phyloP scores from a whole-genome alignment of 1,140 invertebrate genomes.

The Achroia grisella region DNA sequence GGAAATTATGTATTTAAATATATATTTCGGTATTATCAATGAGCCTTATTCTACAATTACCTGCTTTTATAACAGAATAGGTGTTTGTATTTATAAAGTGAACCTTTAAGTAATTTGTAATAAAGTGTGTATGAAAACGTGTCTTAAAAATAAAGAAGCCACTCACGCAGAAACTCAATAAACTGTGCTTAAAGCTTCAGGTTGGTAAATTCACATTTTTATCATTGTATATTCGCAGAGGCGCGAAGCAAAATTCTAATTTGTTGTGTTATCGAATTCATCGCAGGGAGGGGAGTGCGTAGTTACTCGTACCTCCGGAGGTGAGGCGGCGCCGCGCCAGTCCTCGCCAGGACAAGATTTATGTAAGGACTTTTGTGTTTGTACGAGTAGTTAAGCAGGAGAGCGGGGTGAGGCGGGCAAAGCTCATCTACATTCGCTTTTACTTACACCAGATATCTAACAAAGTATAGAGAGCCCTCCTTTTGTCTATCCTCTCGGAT shows the following conservation, averaged over 20 bases:
- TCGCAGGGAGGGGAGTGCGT: conserved; percentile 37
- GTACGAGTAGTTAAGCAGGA: conserved; percentile 69
- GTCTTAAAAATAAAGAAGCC: conserved; percentile 32
- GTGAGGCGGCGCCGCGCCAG: conserved; percentile 56
- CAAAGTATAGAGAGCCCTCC: conserved; percentile 48
- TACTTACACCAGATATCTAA: conserved; percentile 57
- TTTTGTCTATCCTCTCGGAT: conserved; percentile 65
- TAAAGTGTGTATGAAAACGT: conserved; percentile 17
- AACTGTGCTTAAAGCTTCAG: conserved; percentile 28
- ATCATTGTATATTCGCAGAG: conserved; percentile 27
- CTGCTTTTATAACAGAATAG: background rate
- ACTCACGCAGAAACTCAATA: conserved; percentile 26
- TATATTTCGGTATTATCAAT: too few species aligned
- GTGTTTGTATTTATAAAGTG: background rate
- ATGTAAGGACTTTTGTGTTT: conserved; percentile 74
- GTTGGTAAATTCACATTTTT: conserved; percentile 30
- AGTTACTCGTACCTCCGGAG: conserved; percentile 38
- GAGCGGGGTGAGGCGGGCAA: conserved; percentile 24
- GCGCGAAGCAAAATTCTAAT: conserved; percentile 43
- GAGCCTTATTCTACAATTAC: background rate
- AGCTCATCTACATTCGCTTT: conserved; percentile 72
- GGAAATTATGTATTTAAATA: too few species aligned
- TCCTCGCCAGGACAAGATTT: conserved; percentile 70
- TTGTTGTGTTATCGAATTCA: conserved; percentile 57
- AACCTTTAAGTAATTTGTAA: conserved; percentile 5